These are phyloP conservation scores for Semnopithecus entellus DNA, from an alignment of 2,113 vertebrate genomes.

Conservation along the genomic window DNA sequence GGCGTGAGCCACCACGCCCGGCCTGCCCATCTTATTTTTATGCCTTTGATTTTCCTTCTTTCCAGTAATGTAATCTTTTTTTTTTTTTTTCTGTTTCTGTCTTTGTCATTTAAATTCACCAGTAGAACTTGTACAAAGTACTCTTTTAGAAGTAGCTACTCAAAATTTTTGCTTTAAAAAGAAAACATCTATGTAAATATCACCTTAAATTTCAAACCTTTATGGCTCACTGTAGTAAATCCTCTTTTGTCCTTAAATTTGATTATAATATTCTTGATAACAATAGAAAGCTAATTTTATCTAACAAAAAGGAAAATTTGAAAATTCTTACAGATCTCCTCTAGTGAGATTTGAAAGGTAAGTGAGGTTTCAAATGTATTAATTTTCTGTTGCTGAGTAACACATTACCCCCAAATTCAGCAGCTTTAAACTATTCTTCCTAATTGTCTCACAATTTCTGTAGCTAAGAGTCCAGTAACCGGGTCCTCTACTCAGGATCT, in stretches of 20 bases:
- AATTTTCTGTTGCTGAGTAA: neutral
- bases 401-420: neutral
- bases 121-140: neutral
- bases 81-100: neutral
- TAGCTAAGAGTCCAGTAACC: neutral
- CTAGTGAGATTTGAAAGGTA: constrained; percentile 20
- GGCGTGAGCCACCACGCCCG: too few species aligned
- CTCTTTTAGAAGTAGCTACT: neutral
- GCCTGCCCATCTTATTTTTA: constrained; percentile 22
- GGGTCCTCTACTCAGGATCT: neutral
- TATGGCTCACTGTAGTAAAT: neutral
- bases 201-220: neutral
- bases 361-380: neutral
- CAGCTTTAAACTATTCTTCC: neutral
- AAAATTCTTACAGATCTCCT: neutral
- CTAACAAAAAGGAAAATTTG: neutral
- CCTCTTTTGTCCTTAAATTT: constrained; percentile 12
- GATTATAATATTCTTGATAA: neutral
- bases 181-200: neutral
- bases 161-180: constrained; percentile 10
- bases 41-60: neutral
- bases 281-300: neutral
- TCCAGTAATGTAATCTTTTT: neutral
- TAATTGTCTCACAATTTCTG: neutral
- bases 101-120: constrained; percentile 38